Evolutionary conservation across 1,140 invertebrate genomes (phyloP).

Genomic region (Subanguina moxae): DNA sequence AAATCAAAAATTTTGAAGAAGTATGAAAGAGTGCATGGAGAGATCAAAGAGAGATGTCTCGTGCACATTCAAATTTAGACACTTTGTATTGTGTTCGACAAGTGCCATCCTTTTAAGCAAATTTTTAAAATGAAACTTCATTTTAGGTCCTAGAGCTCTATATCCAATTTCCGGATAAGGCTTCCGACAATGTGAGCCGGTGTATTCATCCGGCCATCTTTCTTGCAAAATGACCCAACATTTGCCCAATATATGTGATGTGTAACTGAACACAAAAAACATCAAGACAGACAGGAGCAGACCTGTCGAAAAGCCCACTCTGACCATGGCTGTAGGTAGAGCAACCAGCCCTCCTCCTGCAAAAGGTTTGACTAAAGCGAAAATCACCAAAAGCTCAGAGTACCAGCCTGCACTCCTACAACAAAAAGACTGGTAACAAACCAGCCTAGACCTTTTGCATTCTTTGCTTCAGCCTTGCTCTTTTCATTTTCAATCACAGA

Average conservation of each 20-base stretch:
- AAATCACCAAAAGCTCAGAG: not conserved
- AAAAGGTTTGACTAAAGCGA: not conserved
- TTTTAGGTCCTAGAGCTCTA: constrained; percentile 64
- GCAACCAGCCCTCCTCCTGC: constrained; percentile 70
- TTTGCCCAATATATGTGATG: constrained; percentile 63
- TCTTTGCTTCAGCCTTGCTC: not conserved
- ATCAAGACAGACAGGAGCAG: constrained; percentile 44
- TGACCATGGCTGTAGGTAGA: constrained; percentile 67
- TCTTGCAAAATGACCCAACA: constrained; percentile 72
- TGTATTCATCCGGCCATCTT: constrained; percentile 66
- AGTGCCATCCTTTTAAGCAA: not conserved
- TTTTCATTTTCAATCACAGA: not conserved
- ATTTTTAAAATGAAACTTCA: not conserved
- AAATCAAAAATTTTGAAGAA: too few relatives aligned
- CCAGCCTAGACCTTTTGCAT: not conserved
- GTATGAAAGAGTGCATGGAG: too few relatives aligned
- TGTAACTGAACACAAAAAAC: constrained; percentile 38
- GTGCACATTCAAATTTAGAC: too few relatives aligned
- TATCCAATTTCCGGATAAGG: constrained; percentile 71
- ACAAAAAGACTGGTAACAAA: constrained; percentile 64
- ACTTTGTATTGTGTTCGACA: too few relatives aligned
- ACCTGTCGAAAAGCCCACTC: constrained; percentile 57
- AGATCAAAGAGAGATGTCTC: too few relatives aligned
- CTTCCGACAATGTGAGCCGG: constrained; percentile 66
- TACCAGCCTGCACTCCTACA: constrained; percentile 70